Percentiles rank a stretch among this genome's conserved stretches.
Evolutionary conservation across 2,113 vertebrate species (phyloP).

Genomic region (Saccopteryx bilineata): DNA sequence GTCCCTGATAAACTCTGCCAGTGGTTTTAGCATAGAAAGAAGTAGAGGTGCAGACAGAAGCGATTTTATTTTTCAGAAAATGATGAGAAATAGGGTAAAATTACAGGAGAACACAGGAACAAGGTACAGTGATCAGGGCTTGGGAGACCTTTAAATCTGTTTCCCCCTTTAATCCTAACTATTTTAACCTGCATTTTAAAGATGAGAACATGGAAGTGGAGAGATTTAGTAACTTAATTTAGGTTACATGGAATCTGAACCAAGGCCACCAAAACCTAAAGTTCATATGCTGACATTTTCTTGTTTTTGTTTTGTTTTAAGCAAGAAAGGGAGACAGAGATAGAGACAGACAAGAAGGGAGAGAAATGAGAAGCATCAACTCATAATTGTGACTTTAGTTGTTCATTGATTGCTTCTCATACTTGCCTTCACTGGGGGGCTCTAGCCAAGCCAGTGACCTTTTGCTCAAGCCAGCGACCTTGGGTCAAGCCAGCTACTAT

Average conservation of each 20-base stretch:
- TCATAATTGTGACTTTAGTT: too few species aligned
- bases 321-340: too few species aligned
- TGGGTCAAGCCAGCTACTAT: too few species aligned
- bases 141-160: not conserved
- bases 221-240: not conserved
- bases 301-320: too few species aligned
- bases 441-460: too few species aligned
- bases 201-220: not conserved
- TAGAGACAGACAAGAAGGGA: too few species aligned
- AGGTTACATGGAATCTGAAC: not conserved
- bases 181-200: slow-evolving; percentile 37
- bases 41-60: not conserved
- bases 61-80: slow-evolving; percentile 18
- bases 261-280: not conserved
- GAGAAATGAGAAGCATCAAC: too few species aligned
- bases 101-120: not conserved
- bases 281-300: not conserved
- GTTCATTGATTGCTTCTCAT: too few species aligned
- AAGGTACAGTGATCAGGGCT: not conserved
- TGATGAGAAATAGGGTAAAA: not conserved
- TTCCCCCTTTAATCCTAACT: slow-evolving; percentile 3
- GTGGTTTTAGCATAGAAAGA: not conserved
- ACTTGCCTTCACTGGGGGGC: too few species aligned
- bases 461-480: too few species aligned
- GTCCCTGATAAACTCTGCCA: not conserved